Conservation (phyloP, 1,140 invertebrate genomes). For the Planococcus citri region DNA sequence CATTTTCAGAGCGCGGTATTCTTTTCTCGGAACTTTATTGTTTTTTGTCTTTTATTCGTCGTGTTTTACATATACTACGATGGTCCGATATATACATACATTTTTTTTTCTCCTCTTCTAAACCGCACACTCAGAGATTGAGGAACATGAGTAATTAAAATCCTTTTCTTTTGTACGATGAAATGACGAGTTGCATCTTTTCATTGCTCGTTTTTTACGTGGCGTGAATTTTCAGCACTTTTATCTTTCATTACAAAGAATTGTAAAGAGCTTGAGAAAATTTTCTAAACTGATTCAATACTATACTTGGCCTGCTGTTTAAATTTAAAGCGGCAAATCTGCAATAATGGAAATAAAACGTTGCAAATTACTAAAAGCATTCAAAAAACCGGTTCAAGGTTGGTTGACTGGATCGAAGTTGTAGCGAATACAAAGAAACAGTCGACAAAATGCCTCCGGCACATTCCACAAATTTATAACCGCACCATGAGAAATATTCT, state of each 20-base stretch:
- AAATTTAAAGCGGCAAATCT: background rate
- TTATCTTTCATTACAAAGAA: background rate
- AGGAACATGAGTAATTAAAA: background rate
- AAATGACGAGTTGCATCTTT: conserved; percentile 2
- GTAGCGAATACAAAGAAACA: conserved; percentile 7
- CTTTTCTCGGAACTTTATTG: background rate
- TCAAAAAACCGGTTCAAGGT: conserved; percentile 6
- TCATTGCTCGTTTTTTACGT: background rate
- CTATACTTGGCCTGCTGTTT: background rate
- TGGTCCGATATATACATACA: too few relatives aligned
- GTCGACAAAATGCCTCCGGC: background rate
- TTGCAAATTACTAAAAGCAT: conserved; percentile 4
- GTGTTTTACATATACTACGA: background rate
- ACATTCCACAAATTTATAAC: conserved; percentile 4
- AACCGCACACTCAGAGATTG: background rate
- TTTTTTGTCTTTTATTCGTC: background rate
- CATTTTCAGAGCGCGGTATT: background rate
- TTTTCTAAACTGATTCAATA: background rate
- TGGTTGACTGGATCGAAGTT: background rate
- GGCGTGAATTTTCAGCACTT: background rate
- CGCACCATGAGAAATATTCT: conserved; percentile 1
- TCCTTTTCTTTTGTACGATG: background rate
- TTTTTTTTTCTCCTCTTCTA: too few relatives aligned
- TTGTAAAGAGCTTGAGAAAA: background rate
- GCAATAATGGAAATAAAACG: conserved; percentile 2